Evolutionary conservation across 2,113 vertebrate species (phyloP).

Genomic region (Columba livia): DNA sequence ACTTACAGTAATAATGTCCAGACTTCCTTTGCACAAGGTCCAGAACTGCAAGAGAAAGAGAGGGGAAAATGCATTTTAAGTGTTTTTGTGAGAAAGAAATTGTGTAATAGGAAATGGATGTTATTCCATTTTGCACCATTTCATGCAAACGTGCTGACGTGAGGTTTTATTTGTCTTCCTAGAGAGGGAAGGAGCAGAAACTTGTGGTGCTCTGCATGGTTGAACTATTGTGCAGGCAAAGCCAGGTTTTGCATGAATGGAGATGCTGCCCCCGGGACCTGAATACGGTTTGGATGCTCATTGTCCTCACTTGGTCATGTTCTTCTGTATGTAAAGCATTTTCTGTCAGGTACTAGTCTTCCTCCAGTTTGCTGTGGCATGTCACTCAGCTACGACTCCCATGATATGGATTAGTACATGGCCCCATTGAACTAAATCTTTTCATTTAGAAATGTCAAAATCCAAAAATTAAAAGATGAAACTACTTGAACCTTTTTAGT

Average conservation of each 20-base stretch:
- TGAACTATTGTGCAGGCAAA: background rate
- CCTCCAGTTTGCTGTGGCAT: background rate
- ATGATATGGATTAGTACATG: background rate
- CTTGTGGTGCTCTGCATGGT: background rate
- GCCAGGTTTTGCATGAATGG: background rate
- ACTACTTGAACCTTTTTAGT: background rate
- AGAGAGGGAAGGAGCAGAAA: background rate
- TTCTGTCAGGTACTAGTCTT: background rate
- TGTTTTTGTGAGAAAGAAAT: background rate
- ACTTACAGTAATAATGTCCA: slow-evolving; percentile 25
- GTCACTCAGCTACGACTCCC: background rate
- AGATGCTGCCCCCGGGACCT: background rate
- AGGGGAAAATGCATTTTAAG: background rate
- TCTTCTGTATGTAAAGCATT: background rate
- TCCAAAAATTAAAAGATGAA: background rate
- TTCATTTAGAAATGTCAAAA: background rate
- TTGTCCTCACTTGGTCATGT: background rate
- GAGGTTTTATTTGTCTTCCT: background rate
- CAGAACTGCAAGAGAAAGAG: background rate
- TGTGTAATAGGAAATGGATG: slow-evolving; percentile 26
- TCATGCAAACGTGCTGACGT: background rate
- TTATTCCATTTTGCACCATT: background rate
- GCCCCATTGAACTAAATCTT: background rate
- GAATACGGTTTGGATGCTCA: background rate
- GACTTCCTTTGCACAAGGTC: background rate